These are phyloP conservation scores for Hypsopygia costalis DNA, from an alignment of 2,888 invertebrate species.

Conservation along the genomic window DNA sequence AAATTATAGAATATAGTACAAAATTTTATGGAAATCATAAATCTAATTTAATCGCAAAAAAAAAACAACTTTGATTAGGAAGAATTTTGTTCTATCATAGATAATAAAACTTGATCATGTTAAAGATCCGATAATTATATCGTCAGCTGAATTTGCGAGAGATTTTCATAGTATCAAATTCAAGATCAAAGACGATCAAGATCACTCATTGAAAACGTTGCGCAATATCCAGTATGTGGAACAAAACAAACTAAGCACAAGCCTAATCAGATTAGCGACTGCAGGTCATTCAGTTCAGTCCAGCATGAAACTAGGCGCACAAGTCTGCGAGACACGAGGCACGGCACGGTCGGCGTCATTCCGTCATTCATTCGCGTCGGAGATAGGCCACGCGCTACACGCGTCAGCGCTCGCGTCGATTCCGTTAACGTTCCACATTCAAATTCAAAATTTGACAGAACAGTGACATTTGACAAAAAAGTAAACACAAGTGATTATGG, in stretches of 20 bases:
- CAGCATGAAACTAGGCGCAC: slow-evolving; percentile 50
- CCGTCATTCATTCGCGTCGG: slow-evolving; percentile 58
- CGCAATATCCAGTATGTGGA: slow-evolving; percentile 31
- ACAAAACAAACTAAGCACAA: slow-evolving; percentile 46
- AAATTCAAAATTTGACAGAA: slow-evolving; percentile 42
- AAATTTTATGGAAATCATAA: too few species aligned
- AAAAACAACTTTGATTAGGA: too few species aligned
- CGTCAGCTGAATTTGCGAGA: too few species aligned
- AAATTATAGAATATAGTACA: too few species aligned
- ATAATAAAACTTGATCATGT: too few species aligned
- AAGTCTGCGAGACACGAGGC: slow-evolving; percentile 19
- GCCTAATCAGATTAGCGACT: slow-evolving; percentile 68
- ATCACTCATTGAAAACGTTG: slow-evolving; percentile 6
- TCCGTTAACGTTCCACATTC: slow-evolving; percentile 48
- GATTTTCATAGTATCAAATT: background rate
- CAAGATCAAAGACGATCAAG: background rate
- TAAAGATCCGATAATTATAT: too few species aligned
- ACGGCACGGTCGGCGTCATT: slow-evolving; percentile 18
- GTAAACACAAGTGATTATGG: slow-evolving; percentile 26
- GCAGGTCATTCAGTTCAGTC: slow-evolving; percentile 55
- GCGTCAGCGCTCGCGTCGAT: slow-evolving; percentile 51
- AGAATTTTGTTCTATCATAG: too few species aligned
- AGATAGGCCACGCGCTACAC: slow-evolving; percentile 45
- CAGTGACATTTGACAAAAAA: slow-evolving; percentile 31
- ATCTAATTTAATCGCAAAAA: too few species aligned